Evolutionary conservation across 2,888 invertebrate genomes (phyloP).

Genomic region (Lysandra bellargus): DNA sequence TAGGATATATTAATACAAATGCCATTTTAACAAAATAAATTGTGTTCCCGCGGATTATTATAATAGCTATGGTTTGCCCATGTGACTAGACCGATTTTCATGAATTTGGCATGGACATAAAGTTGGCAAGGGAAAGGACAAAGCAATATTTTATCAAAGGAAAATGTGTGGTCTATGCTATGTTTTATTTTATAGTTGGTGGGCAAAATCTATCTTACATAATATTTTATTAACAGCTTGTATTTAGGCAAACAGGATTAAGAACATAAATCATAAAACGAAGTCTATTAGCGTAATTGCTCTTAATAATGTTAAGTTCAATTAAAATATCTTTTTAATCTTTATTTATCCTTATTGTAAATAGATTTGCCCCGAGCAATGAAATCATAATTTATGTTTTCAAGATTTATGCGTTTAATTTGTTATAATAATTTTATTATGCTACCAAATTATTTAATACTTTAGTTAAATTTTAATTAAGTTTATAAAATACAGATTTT

Average conservation of each 20-base stretch:
- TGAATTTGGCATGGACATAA: no score
- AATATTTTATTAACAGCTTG: background rate
- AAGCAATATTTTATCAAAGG: no score
- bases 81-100: no score
- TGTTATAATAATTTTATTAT: background rate
- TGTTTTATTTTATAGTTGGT: no score
- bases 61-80: no score
- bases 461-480: background rate
- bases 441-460: background rate
- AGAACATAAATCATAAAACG: background rate
- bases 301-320: constrained; percentile 18
- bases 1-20: no score
- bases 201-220: no score
- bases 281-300: background rate
- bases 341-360: constrained; percentile 12
- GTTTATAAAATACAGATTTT: background rate
- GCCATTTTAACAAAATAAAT: no score
- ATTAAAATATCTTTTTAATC: constrained; percentile 18
- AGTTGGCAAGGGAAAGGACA: no score
- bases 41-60: no score
- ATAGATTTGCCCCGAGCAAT: constrained; percentile 15
- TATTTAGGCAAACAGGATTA: constrained; percentile 8
- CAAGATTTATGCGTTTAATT: constrained; percentile 22
- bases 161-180: no score
- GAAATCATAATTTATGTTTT: constrained; percentile 8